Conservation (phyloP, 2,113 vertebrate species). For the Alethe diademata region DNA sequence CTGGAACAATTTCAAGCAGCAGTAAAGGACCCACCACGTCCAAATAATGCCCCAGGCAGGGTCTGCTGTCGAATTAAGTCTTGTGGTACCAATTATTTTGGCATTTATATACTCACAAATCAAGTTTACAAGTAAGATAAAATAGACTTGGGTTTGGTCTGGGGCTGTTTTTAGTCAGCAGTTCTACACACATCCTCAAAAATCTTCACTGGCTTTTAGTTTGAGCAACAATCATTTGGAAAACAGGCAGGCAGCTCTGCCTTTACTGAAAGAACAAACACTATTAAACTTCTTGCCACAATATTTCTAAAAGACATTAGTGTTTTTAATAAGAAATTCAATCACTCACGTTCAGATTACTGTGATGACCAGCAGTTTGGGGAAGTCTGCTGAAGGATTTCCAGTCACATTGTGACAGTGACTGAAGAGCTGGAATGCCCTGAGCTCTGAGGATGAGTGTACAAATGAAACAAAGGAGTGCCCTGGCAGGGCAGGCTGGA, state of each 20-base stretch:
- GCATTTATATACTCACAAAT: background rate
- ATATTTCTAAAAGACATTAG: background rate
- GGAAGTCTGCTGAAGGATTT: background rate
- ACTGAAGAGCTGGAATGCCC: background rate
- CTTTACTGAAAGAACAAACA: background rate
- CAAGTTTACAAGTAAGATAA: background rate
- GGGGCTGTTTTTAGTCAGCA: background rate
- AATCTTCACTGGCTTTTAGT: background rate
- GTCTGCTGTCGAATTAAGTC: background rate
- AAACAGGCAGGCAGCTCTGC: background rate
- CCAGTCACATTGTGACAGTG: background rate
- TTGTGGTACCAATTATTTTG: background rate
- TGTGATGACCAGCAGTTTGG: background rate
- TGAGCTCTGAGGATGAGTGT: fast-evolving
- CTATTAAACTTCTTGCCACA: background rate
- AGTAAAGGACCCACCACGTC: background rate
- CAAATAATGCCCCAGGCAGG: background rate
- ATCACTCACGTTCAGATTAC: background rate
- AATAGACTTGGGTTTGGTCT: background rate
- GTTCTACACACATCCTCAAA: background rate
- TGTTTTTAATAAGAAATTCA: background rate
- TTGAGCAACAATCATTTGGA: background rate
- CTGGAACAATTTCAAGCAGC: background rate
- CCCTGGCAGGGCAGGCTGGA: background rate
- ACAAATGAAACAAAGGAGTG: fast-evolving